A percentile compares a stretch with the other conserved stretches of the same genome.
phyloP scores from a whole-genome alignment of 2,113 vertebrate species.

The Erinaceus europaeus region DNA sequence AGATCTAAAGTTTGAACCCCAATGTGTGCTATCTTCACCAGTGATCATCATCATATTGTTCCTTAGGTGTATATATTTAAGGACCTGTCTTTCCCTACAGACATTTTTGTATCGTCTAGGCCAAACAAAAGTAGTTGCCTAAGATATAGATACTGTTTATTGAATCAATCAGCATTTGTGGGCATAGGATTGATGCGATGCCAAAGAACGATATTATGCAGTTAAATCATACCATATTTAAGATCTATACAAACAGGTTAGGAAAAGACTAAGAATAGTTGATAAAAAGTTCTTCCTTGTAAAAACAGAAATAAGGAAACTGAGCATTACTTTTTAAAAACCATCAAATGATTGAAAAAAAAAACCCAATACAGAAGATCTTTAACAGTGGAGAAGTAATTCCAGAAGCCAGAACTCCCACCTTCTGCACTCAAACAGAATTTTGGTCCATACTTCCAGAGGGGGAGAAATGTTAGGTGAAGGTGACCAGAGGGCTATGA shows the following conservation, averaged over 20 bases:
- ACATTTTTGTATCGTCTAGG: slow-evolving; percentile 7
- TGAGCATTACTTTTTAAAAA: slow-evolving; percentile 47
- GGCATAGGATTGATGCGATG: not conserved
- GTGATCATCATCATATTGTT: not conserved
- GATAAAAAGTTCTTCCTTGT: not conserved
- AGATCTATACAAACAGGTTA: slow-evolving; percentile 28
- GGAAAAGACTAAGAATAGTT: slow-evolving; percentile 7
- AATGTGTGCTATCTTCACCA: not conserved
- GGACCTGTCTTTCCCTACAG: not conserved
- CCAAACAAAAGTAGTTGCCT: not conserved
- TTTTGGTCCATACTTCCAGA: too few species aligned
- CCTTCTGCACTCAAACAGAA: too few species aligned
- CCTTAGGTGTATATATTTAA: not conserved
- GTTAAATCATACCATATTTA: slow-evolving; percentile 11
- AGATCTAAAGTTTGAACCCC: slow-evolving; percentile 21
- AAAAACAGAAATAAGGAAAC: slow-evolving; percentile 50
- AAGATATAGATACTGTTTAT: not conserved
- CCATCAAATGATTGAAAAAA: slow-evolving; percentile 19
- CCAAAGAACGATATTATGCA: not conserved
- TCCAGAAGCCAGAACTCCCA: too few species aligned
- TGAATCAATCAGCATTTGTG: not conserved
- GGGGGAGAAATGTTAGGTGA: too few species aligned
- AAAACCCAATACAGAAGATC: not conserved
- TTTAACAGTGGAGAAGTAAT: too few species aligned
- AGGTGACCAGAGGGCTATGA: too few species aligned